These are phyloP conservation scores for Diorhabda sublineata DNA, from an alignment of 1,140 invertebrate genomes.

Conservation along the genomic window DNA sequence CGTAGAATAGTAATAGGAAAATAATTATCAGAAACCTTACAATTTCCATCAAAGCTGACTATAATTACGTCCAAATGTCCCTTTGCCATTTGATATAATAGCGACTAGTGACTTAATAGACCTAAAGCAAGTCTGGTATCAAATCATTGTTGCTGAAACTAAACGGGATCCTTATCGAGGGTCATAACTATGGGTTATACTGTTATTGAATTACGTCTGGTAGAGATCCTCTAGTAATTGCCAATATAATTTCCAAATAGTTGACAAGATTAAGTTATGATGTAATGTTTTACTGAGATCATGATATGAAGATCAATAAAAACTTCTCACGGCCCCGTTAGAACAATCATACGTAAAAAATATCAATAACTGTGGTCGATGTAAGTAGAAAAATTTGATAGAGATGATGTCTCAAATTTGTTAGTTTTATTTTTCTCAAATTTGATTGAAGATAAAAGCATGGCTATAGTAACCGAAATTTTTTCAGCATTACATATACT, in stretches of 20 bases:
- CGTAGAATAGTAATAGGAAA: not conserved
- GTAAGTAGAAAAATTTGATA: too few relatives aligned
- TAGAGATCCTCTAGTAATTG: constrained; percentile 2
- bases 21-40: constrained; percentile 2
- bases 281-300: too few relatives aligned
- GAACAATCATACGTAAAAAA: too few relatives aligned
- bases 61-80: not conserved
- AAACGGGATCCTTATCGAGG: not conserved
- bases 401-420: too few relatives aligned
- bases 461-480: too few relatives aligned
- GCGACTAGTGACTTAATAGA: not conserved
- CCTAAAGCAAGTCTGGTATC: not conserved
- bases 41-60: not conserved
- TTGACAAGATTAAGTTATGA: not conserved
- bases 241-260: not conserved
- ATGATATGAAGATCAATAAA: too few relatives aligned
- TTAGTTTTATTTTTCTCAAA: too few relatives aligned
- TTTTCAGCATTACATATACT: too few relatives aligned
- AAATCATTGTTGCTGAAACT: constrained; percentile 2
- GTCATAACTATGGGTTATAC: constrained; percentile 2
- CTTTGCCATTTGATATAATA: not conserved
- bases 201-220: not conserved
- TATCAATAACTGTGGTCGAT: too few relatives aligned
- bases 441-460: too few relatives aligned
- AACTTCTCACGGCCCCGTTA: too few relatives aligned